These are phyloP conservation scores for Trachymyrmex septentrionalis DNA, from an alignment of 1,140 invertebrate species.

Conservation along the genomic window DNA sequence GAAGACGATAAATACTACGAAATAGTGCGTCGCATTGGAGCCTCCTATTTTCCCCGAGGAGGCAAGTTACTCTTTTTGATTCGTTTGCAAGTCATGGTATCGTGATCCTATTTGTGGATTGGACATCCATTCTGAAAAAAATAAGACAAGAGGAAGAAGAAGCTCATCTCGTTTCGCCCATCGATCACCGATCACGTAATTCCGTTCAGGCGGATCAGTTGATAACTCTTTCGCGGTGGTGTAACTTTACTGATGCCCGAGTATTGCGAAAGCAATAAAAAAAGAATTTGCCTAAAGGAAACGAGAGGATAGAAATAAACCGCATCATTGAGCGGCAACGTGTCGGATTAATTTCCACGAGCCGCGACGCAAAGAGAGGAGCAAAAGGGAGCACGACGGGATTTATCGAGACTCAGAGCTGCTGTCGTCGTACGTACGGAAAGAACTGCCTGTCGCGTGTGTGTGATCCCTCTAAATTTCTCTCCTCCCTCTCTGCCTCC, in stretches of 20 bases:
- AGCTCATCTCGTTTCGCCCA: not conserved
- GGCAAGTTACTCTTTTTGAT: no score
- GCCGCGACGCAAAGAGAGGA: not conserved
- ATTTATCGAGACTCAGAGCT: slow-evolving; percentile 2
- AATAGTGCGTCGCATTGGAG: not conserved
- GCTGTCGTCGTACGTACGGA: not conserved
- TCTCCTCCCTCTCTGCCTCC: no score
- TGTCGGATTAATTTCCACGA: not conserved
- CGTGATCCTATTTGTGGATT: no score
- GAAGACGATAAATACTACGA: not conserved
- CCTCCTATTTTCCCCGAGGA: no score
- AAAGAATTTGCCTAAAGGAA: no score
- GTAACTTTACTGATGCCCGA: not conserved
- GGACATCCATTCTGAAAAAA: no score
- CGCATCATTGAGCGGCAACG: not conserved
- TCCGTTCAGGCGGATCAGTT: not conserved
- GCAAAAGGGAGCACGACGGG: not conserved
- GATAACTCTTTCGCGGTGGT: not conserved
- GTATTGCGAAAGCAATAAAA: no score
- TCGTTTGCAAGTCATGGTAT: no score
- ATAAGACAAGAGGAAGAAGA: no score
- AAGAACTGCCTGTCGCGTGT: not conserved
- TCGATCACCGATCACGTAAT: not conserved
- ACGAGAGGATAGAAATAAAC: not conserved
- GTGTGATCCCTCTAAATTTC: slow-evolving; percentile 11